phyloP scores from a whole-genome alignment of 1,140 invertebrate genomes.

The Halictus rubicundus region DNA sequence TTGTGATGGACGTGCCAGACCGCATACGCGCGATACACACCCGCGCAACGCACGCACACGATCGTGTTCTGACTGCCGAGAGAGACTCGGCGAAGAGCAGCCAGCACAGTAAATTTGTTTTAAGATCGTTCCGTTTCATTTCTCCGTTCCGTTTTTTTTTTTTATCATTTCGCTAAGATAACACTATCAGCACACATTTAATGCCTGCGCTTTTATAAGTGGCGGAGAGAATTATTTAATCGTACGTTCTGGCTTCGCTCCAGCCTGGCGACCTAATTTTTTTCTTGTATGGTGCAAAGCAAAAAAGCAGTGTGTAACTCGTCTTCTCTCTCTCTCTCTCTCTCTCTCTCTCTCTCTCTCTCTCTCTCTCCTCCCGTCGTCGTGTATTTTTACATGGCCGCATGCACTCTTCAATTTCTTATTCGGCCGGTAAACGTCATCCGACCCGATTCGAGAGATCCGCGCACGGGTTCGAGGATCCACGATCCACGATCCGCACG shows the following conservation, averaged over 20 bases:
- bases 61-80: too few species aligned
- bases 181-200: conserved; percentile 79
- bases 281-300: conserved; percentile 64
- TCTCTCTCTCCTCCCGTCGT: too few species aligned
- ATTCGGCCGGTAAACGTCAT: too few species aligned
- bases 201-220: conserved; percentile 80
- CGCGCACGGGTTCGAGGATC: background rate
- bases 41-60: too few species aligned
- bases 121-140: conserved; percentile 52
- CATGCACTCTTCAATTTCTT: conserved; percentile 39
- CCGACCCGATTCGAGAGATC: background rate
- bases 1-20: conserved; percentile 6
- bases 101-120: conserved; percentile 70
- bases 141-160: conserved; percentile 61
- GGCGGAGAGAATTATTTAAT: conserved; percentile 79
- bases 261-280: conserved; percentile 79
- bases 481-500: background rate
- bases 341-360: too few species aligned
- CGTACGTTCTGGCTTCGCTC: conserved; percentile 77
- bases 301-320: conserved; percentile 48
- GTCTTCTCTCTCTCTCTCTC: background rate
- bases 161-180: conserved; percentile 79
- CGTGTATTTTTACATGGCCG: conserved; percentile 38
- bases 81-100: background rate
- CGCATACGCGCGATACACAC: conserved; percentile 2